Evolutionary conservation across 2,888 invertebrate genomes (phyloP), one percentile per base, ranked within the genome.

Genomic region (Catonia carolina): DNA sequence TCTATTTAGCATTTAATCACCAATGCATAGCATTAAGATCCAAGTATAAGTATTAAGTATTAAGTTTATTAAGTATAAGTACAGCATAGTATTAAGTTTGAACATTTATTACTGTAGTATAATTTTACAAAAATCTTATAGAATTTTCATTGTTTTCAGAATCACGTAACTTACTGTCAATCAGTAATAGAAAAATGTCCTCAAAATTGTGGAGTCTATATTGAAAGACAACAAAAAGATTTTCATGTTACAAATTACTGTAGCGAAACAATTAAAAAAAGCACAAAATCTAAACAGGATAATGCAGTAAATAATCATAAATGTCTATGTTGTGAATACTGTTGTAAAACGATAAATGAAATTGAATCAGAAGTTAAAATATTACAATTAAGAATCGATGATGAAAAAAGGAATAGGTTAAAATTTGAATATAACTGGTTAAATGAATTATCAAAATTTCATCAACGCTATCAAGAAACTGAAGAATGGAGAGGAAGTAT

Each of bases 151-250:
- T 23, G 22, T 41, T 53, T 53, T 20, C 42, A 53, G 58, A 49
- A 47, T 17, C 58, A 58, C 49, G 53, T 53, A 20, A 53, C 48
- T 35, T 53, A 58, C 42, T 58, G 58, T 36, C 42, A 53, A 18
- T 47, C 47, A 35, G 58, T 58, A 1, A 23, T 58, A 20, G 58
- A 58, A 12, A 45, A 45, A 5, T 58, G 58, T 37, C 50, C 53
- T 2, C 41, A 53, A 18, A 42, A 48, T n/a, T 58, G 58, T 35
- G 58, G 58, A 4, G 47, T 53, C 6, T 58, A 58, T 22, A 48
- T 53, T 8, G 45, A 47, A 31, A 36, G 58, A 15, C 58, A 58
- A 27, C 52, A 58, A 17, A 58, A 58, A 35, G 41, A 41, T 31
- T 49, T 41, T 41, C 58, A 58, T 39, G 14, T 45, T 45, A 23